phyloP scores from a whole-genome alignment of 2,888 invertebrate genomes.

The Limenitis arthemis region DNA sequence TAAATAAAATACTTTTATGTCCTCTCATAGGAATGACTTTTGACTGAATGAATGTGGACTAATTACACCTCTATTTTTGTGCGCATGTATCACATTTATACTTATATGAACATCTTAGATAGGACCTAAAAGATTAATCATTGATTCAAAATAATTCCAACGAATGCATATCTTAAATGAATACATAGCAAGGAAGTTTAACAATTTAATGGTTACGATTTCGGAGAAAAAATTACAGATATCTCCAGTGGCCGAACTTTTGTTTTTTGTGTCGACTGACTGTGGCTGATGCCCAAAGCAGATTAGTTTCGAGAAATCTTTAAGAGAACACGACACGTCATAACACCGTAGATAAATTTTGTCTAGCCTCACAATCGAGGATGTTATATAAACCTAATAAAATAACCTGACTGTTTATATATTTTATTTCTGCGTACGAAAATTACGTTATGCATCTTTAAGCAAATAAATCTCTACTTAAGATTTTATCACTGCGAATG shows the following conservation, averaged over 20 bases:
- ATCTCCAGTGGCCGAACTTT: slow-evolving; percentile 22
- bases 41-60: no score
- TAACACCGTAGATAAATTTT: slow-evolving; percentile 16
- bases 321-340: slow-evolving; percentile 18
- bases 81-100: no score
- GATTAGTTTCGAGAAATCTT: slow-evolving; percentile 26
- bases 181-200: slow-evolving; percentile 17
- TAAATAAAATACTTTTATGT: no score
- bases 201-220: slow-evolving; percentile 29
- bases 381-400: slow-evolving; percentile 16
- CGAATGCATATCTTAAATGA: neutral
- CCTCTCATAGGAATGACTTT: no score
- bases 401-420: slow-evolving; percentile 7
- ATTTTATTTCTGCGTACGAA: slow-evolving; percentile 1
- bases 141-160: no score
- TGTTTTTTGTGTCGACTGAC: slow-evolving; percentile 25
- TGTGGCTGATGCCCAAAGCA: slow-evolving; percentile 17
- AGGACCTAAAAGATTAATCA: no score
- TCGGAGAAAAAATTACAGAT: slow-evolving; percentile 30
- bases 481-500: slow-evolving; percentile 11
- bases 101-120: no score
- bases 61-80: no score
- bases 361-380: slow-evolving; percentile 17
- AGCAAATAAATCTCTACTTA: slow-evolving; percentile 11
- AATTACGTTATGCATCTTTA: slow-evolving; percentile 3